Evolutionary conservation across 2,888 invertebrate species (phyloP).

Genomic region (Eurytoma adleriae): DNA sequence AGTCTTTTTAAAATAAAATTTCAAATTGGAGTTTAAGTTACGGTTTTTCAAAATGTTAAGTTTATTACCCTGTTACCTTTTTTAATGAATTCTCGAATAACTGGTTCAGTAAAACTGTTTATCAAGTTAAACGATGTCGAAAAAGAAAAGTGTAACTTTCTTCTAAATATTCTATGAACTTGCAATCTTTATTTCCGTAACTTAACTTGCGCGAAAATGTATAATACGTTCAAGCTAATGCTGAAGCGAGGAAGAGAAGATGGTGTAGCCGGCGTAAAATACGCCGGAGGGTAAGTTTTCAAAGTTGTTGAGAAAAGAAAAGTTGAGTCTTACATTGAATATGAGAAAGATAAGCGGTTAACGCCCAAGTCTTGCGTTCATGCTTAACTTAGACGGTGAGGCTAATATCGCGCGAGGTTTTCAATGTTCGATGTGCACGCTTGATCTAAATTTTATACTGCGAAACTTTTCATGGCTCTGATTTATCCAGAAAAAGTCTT

Average conservation of each 20-base stretch:
- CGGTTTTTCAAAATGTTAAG: too few species aligned
- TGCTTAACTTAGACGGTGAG: too few species aligned
- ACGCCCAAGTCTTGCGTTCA: slow-evolving; percentile 2
- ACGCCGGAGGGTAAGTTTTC: slow-evolving; percentile 12
- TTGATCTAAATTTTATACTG: too few species aligned
- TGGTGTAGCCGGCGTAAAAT: slow-evolving; percentile 1
- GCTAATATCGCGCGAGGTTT: not conserved
- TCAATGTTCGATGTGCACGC: not conserved
- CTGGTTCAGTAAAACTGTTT: too few species aligned
- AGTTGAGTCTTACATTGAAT: slow-evolving; percentile 42
- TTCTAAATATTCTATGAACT: not conserved
- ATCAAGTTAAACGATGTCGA: not conserved
- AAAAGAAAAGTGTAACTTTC: slow-evolving; percentile 3
- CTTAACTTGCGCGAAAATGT: not conserved
- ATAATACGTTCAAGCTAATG: too few species aligned
- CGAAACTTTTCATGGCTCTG: too few species aligned
- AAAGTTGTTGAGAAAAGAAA: slow-evolving; percentile 37
- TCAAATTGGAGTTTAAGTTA: too few species aligned
- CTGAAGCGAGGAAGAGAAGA: too few species aligned
- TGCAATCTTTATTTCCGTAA: slow-evolving; percentile 26
- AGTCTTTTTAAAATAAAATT: too few species aligned
- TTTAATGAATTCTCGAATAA: too few species aligned
- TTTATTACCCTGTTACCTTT: too few species aligned
- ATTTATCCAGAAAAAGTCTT: too few species aligned
- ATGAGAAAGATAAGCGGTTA: slow-evolving; percentile 49